A percentile compares a stretch with the other conserved stretches of the same genome.
Conservation (phyloP, 2,888 invertebrate species). For the Dascillus cervinus region DNA sequence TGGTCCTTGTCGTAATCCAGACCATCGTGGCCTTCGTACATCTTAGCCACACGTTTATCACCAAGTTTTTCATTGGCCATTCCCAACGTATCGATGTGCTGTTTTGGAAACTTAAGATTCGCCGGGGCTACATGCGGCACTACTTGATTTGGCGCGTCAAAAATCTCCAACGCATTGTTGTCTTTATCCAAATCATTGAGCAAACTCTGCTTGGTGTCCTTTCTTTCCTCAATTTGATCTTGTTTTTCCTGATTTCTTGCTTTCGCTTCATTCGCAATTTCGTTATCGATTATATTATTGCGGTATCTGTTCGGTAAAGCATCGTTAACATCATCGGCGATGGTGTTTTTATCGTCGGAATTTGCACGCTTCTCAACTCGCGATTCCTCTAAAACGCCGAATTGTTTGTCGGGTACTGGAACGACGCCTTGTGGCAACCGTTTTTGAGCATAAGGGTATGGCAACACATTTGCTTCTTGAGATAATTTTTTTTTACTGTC, state of each 20-base stretch:
- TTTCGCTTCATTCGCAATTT: slow-evolving; percentile 34
- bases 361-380: not conserved
- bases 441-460: slow-evolving; percentile 9
- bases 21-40: slow-evolving; percentile 25
- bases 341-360: slow-evolving; percentile 4
- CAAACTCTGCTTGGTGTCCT: slow-evolving; percentile 10
- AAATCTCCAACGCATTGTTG: slow-evolving; percentile 35
- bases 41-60: slow-evolving; percentile 22
- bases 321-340: slow-evolving; percentile 22
- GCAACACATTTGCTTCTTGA: slow-evolving; percentile 10
- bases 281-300: slow-evolving; percentile 43
- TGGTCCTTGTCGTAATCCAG: slow-evolving; percentile 26
- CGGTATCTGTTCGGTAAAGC: slow-evolving; percentile 39
- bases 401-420: slow-evolving; percentile 22
- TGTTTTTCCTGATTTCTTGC: slow-evolving; percentile 32
- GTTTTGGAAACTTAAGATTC: slow-evolving; percentile 16
- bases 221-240: slow-evolving; percentile 30
- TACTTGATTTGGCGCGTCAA: slow-evolving; percentile 32
- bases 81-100: slow-evolving; percentile 10
- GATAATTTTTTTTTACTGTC: slow-evolving; percentile 24
- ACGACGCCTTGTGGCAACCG: slow-evolving; percentile 30
- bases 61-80: slow-evolving; percentile 13
- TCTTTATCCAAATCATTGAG: slow-evolving; percentile 27
- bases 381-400: slow-evolving; percentile 20
- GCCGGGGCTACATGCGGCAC: too few species aligned